These are phyloP conservation scores for Bujurquina vittata DNA, from an alignment of 2,113 vertebrate species.

Conservation along the genomic window DNA sequence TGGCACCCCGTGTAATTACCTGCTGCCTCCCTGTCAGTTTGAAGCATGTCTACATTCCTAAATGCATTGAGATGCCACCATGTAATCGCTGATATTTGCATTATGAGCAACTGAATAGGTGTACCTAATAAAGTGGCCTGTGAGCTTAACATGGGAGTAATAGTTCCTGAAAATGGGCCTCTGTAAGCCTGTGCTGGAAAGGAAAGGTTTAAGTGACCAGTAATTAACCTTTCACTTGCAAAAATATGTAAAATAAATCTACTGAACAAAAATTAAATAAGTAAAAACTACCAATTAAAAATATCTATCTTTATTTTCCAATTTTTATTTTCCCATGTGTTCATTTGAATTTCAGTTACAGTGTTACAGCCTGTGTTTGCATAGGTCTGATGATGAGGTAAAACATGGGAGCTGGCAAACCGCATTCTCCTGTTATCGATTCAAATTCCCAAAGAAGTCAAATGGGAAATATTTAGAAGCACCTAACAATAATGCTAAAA, in stretches of 20 bases:
- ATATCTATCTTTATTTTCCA: too few relatives aligned
- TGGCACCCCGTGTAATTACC: too few relatives aligned
- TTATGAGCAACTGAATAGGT: background rate
- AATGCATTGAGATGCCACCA: background rate
- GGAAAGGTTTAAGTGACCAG: too few relatives aligned
- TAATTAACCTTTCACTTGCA: too few relatives aligned
- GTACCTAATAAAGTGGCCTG: background rate
- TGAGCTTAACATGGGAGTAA: background rate
- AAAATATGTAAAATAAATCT: too few relatives aligned
- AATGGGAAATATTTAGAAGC: slow-evolving; percentile 2
- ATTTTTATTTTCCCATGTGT: slow-evolving; percentile 38
- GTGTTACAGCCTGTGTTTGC: slow-evolving; percentile 67
- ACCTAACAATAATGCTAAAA: slow-evolving; percentile 9
- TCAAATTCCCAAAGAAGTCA: background rate
- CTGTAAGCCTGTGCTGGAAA: too few relatives aligned
- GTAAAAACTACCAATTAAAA: too few relatives aligned
- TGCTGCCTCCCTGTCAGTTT: too few relatives aligned
- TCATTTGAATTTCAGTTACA: slow-evolving; percentile 63
- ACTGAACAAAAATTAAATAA: too few relatives aligned
- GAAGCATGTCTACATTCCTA: background rate
- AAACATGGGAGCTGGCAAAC: slow-evolving; percentile 40
- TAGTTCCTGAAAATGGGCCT: too few relatives aligned
- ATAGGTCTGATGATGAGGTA: slow-evolving; percentile 67
- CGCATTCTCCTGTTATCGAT: slow-evolving; percentile 17
- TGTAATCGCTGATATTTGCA: background rate